phyloP scores from a whole-genome alignment of 2,113 vertebrate species.

The Dipodomys merriami region DNA sequence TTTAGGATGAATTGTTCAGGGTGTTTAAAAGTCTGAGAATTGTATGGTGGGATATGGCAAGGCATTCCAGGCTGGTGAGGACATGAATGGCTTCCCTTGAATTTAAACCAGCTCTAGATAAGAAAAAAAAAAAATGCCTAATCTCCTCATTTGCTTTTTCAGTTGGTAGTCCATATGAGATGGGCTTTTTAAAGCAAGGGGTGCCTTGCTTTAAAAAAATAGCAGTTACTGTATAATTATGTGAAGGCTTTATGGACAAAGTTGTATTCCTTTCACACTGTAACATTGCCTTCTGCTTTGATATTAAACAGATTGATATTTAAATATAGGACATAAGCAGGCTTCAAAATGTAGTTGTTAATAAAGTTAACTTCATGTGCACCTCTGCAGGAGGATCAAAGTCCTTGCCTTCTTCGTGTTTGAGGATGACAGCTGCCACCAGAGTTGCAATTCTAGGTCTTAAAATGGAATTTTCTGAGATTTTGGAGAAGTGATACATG shows the following conservation, averaged over 20 bases:
- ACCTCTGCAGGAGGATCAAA: conserved; percentile 68
- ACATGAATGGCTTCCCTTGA: conserved; percentile 66
- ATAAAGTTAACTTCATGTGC: conserved; percentile 73
- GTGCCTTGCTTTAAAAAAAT: conserved; percentile 72
- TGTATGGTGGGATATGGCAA: conserved; percentile 54
- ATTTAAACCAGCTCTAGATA: conserved; percentile 72
- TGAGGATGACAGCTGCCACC: conserved; percentile 60
- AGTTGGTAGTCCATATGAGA: conserved; percentile 52
- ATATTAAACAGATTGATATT: conserved; percentile 74
- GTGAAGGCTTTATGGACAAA: conserved; percentile 59
- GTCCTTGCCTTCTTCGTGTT: conserved; percentile 70
- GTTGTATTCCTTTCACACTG: conserved; percentile 67
- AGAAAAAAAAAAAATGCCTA: background rate
- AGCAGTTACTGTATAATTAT: conserved; percentile 46
- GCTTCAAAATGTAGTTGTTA: conserved; percentile 77
- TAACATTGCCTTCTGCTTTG: conserved; percentile 73
- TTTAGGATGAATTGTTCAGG: conserved; percentile 15
- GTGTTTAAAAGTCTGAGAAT: conserved; percentile 42
- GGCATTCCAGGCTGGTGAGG: conserved; percentile 33
- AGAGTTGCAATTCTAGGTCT: conserved; percentile 44
- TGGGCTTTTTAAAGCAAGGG: conserved; percentile 58
- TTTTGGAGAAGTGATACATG: conserved; percentile 52
- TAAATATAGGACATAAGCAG: conserved; percentile 70
- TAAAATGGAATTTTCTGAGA: conserved; percentile 34
- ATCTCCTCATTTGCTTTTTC: conserved; percentile 67